These are phyloP conservation scores for Scolopax rusticola DNA, from an alignment of 2,797 vertebrate species.

Conservation along the genomic window DNA sequence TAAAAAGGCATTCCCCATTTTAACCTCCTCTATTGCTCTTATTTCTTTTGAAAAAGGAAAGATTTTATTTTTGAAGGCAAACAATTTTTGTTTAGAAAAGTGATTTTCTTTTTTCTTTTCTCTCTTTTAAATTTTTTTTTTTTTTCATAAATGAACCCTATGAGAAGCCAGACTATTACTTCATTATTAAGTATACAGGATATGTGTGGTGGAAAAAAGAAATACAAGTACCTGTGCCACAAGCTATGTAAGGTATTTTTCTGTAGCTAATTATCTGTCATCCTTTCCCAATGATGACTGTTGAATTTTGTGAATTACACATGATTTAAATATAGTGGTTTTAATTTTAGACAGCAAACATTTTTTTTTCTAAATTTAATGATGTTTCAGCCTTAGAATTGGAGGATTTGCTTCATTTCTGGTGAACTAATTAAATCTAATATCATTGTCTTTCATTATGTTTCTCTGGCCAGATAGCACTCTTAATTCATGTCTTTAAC, in stretches of 20 bases:
- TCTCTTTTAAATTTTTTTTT: not conserved
- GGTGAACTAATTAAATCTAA: not conserved
- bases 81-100: not conserved
- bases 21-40: not conserved
- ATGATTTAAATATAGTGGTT: not conserved
- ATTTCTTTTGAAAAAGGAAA: not conserved
- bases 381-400: not conserved
- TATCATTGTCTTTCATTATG: not conserved
- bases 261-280: not conserved
- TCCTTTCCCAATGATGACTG: not conserved
- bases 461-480: not conserved
- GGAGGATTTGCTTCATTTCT: not conserved
- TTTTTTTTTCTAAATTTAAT: not conserved
- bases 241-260: not conserved
- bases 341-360: not conserved
- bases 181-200: not conserved
- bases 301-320: not conserved
- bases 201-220: not conserved
- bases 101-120: not conserved
- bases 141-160: not conserved
- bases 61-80: not conserved
- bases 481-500: not conserved
- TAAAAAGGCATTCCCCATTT: not conserved
- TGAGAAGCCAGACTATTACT: not conserved
- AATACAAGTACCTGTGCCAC: not conserved